Conservation (phyloP, 2,888 invertebrate genomes). For the Ectobius pallidus region DNA sequence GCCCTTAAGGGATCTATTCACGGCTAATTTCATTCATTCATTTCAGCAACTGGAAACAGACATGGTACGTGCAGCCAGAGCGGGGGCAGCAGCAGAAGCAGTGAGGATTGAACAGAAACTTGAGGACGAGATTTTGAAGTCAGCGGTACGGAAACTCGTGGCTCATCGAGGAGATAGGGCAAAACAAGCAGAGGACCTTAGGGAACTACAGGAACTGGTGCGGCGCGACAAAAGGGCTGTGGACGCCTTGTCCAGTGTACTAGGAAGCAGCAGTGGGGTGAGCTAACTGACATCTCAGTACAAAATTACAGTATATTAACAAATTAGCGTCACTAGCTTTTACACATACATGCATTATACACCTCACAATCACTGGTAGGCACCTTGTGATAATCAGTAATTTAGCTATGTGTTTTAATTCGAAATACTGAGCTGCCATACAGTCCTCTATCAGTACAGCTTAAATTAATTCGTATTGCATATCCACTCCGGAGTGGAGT, state of each 20-base stretch:
- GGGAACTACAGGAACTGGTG: conserved; percentile 36
- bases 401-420: no score
- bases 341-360: background rate
- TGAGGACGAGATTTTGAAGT: conserved; percentile 41
- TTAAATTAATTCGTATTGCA: no score
- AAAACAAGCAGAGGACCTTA: conserved; percentile 34
- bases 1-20: no score
- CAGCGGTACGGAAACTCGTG: conserved; percentile 33
- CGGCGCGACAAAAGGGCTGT: conserved; percentile 40
- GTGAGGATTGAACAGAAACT: conserved; percentile 41
- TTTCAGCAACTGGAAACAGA: conserved; percentile 42
- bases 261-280: conserved; percentile 22
- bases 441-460: no score
- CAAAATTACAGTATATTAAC: background rate
- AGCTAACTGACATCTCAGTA: background rate
- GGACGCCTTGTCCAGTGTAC: conserved; percentile 29
- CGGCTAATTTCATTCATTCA: conserved; percentile 16
- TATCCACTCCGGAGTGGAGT: no score
- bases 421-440: no score
- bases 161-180: conserved; percentile 35
- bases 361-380: background rate
- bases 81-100: conserved; percentile 39
- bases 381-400: no score
- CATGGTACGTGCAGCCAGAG: conserved; percentile 31
- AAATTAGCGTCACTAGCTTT: background rate